These are phyloP conservation scores for Amiota minor DNA, from an alignment of 2,888 invertebrate species.

Conservation along the genomic window DNA sequence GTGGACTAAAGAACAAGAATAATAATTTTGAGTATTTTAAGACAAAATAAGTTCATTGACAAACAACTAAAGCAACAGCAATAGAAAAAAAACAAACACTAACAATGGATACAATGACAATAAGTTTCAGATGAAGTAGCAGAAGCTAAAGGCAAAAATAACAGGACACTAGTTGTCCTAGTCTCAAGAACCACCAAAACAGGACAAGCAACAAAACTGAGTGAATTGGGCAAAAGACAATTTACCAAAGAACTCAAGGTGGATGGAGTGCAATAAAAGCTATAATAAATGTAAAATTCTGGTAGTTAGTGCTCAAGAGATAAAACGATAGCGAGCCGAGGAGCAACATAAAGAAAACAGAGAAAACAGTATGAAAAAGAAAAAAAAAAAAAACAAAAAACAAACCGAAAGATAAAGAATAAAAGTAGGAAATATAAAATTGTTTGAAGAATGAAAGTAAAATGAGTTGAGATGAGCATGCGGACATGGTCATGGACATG, in stretches of 20 bases:
- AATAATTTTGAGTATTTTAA: slow-evolving; percentile 31
- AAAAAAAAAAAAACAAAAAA: neutral
- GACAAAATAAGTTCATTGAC: slow-evolving; percentile 26
- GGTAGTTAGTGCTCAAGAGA: slow-evolving; percentile 26
- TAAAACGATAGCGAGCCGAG: neutral
- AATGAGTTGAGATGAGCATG: no score
- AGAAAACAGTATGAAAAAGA: neutral
- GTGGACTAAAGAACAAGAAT: slow-evolving; percentile 12
- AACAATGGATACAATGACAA: slow-evolving; percentile 8
- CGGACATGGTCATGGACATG: no score
- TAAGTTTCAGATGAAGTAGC: slow-evolving; percentile 9
- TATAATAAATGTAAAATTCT: slow-evolving; percentile 29
- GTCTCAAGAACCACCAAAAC: slow-evolving; percentile 7
- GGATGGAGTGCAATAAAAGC: slow-evolving; percentile 22
- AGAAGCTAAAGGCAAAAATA: neutral
- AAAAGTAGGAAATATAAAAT: slow-evolving; percentile 5
- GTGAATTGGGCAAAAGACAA: no score
- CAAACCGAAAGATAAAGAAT: neutral
- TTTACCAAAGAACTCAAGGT: neutral
- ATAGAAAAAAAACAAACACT: neutral
- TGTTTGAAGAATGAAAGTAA: neutral
- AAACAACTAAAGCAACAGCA: slow-evolving; percentile 23
- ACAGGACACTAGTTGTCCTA: neutral
- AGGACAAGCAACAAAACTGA: neutral
- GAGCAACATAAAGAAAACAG: neutral